Percentiles rank a stretch among this genome's conserved stretches.
Conservation (phyloP, 2,888 invertebrate genomes). For the Philopedon plagiatum region DNA sequence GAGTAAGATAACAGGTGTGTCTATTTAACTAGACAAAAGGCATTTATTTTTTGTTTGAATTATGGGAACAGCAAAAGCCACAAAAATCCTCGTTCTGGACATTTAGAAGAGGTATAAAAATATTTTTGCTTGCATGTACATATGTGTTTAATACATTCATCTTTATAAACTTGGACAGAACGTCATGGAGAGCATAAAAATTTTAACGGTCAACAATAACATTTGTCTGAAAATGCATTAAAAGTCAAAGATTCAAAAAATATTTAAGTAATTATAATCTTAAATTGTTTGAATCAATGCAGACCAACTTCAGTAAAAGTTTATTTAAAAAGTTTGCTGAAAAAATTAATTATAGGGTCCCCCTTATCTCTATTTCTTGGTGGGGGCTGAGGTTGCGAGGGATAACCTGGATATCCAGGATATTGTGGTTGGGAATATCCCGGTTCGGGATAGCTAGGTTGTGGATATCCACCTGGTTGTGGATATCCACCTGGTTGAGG, state of each 20-base stretch:
- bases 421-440: conserved; percentile 51
- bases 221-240: background rate
- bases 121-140: background rate
- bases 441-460: conserved; percentile 50
- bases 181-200: too few species aligned
- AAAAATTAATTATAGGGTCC: conserved; percentile 62
- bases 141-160: background rate
- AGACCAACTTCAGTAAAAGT: background rate
- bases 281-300: background rate
- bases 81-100: too few species aligned
- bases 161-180: background rate
- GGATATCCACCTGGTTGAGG: conserved; percentile 52
- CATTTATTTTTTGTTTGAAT: too few species aligned
- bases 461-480: conserved; percentile 26
- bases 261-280: background rate
- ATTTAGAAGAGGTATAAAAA: too few species aligned
- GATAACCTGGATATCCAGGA: conserved; percentile 52
- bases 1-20: too few species aligned
- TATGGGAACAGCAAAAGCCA: too few species aligned
- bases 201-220: too few species aligned
- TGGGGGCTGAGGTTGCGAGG: conserved; percentile 49
- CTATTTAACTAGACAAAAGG: too few species aligned
- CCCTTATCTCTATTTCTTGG: conserved; percentile 45
- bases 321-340: conserved; percentile 56
- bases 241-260: background rate